These are phyloP conservation scores for Cremastinae sp. DNA, from an alignment of 2,888 invertebrate genomes.

Conservation along the genomic window DNA sequence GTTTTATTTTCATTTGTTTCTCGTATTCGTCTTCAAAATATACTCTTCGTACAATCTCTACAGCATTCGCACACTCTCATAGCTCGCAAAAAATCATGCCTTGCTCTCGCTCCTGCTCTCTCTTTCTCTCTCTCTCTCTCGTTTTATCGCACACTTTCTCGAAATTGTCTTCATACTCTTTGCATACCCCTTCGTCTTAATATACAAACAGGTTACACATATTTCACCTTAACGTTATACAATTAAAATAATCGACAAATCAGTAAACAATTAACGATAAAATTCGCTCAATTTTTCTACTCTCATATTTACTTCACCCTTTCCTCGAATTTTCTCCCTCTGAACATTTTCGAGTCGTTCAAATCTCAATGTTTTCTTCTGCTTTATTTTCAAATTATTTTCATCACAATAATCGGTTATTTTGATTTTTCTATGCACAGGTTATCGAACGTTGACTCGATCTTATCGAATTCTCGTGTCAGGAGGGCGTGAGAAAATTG, in stretches of 20 bases:
- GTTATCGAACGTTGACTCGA: conserved; percentile 1
- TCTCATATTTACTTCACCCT: conserved; percentile 48
- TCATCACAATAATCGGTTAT: too few species aligned
- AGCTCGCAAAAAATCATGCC: conserved; percentile 28
- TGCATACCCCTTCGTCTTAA: conserved; percentile 64
- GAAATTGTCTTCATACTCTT: conserved; percentile 50
- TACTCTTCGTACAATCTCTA: conserved; percentile 58
- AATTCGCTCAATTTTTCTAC: conserved; percentile 60
- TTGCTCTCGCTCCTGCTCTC: conserved; percentile 42
- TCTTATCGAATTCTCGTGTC: conserved; percentile 5
- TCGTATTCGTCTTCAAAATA: conserved; percentile 47
- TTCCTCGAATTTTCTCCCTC: conserved; percentile 13
- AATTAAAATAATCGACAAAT: conserved; percentile 64
- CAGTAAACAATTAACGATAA: conserved; percentile 63
- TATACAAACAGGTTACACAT: conserved; percentile 69
- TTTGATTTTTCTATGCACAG: background rate
- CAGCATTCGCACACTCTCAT: conserved; percentile 51
- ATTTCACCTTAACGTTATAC: conserved; percentile 64
- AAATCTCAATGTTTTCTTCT: conserved; percentile 43
- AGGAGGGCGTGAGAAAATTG: conserved; percentile 32
- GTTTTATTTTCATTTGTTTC: conserved; percentile 20
- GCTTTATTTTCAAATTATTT: conserved; percentile 46
- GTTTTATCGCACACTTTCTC: conserved; percentile 41
- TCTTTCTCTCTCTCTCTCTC: conserved; percentile 54
- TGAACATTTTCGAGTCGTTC: conserved; percentile 25